These are phyloP conservation scores for Gymnothorax javanicus DNA, from an alignment of 2,797 vertebrate genomes.

Conservation along the genomic window DNA sequence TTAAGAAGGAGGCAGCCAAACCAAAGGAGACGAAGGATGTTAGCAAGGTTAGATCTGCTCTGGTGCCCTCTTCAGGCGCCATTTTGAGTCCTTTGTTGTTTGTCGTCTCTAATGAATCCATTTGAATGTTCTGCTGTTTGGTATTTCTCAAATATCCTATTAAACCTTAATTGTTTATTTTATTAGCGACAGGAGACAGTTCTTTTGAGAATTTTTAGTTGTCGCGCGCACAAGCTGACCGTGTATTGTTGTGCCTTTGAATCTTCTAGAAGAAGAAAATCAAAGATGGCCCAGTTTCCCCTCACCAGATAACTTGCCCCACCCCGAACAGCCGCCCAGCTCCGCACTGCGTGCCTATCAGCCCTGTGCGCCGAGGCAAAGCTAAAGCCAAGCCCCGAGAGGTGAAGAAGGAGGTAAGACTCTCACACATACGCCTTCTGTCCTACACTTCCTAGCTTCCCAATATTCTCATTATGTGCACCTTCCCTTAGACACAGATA, in stretches of 20 bases:
- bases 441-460: not conserved
- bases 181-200: not conserved
- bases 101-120: not conserved
- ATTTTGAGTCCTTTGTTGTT: constrained; percentile 30
- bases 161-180: not conserved
- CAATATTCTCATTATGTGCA: not conserved
- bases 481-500: no score
- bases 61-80: not conserved
- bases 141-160: no score
- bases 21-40: constrained; percentile 83
- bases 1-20: constrained; percentile 75
- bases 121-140: constrained; percentile 29
- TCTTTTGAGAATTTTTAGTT: constrained; percentile 25
- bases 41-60: constrained; percentile 73
- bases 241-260: constrained; percentile 27
- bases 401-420: constrained; percentile 79
- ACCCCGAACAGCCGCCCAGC: constrained; percentile 71
- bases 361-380: constrained; percentile 81
- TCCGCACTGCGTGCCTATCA: constrained; percentile 63
- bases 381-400: constrained; percentile 85
- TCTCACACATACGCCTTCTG: not conserved
- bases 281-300: constrained; percentile 78
- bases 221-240: constrained; percentile 25
- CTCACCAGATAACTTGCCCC: constrained; percentile 68
- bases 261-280: constrained; percentile 85